Percentiles rank a stretch among this genome's conserved stretches.
phyloP scores from a whole-genome alignment of 2,113 vertebrate genomes.

The Gymnorhina tibicen region DNA sequence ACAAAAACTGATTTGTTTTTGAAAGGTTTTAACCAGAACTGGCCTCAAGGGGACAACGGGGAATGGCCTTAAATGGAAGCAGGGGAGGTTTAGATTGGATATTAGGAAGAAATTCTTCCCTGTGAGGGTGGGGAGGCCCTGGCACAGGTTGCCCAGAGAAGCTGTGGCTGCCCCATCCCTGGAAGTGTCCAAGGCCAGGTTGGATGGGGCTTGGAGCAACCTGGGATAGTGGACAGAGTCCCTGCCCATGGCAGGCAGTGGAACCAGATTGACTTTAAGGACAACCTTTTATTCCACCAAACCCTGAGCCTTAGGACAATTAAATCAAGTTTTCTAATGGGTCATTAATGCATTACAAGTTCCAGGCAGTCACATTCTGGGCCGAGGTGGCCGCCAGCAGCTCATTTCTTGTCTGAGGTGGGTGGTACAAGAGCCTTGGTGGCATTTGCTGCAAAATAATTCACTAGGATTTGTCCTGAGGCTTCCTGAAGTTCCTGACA shows the following conservation, averaged over 20 bases:
- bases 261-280: not conserved
- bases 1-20: not conserved
- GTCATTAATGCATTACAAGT: not conserved
- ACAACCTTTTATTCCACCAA: not conserved
- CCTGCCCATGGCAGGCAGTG: rapidly evolving
- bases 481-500: not conserved
- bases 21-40: not conserved
- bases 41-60: rapidly evolving
- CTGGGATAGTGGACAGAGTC: rapidly evolving
- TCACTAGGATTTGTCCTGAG: not conserved
- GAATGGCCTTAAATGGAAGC: not conserved
- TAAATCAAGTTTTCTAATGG: not conserved
- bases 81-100: not conserved
- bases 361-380: not conserved
- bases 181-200: not conserved
- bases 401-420: not conserved
- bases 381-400: not conserved
- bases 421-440: not conserved
- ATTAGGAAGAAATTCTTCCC: not conserved
- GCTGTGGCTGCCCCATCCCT: not conserved
- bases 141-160: not conserved
- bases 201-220: rapidly evolving
- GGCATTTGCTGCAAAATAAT: not conserved
- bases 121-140: rapidly evolving
- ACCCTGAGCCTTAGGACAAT: not conserved